Conservation (phyloP, 2,888 invertebrate species). For the Arge pagana region DNA sequence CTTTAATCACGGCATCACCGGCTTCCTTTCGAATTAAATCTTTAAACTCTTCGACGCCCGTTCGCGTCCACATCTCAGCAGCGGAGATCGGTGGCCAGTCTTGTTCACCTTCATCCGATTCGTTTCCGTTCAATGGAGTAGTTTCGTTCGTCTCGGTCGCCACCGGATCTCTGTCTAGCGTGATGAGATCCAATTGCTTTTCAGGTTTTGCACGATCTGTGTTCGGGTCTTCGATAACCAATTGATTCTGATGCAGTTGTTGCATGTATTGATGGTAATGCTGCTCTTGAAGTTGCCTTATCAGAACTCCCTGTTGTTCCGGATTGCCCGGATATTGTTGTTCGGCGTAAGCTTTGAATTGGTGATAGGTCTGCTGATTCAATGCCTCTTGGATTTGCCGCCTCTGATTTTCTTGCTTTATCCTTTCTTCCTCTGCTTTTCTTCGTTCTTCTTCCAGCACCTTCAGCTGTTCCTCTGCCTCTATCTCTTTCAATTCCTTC, state of each 20-base stretch:
- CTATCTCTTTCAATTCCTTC: slow-evolving; percentile 63
- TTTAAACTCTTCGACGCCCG: slow-evolving; percentile 88
- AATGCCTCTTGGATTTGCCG: slow-evolving; percentile 93
- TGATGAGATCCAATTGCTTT: slow-evolving; percentile 30
- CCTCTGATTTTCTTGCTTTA: slow-evolving; percentile 67
- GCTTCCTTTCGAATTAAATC: slow-evolving; percentile 78
- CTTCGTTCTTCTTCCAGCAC: slow-evolving; percentile 53
- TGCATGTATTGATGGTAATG: slow-evolving; percentile 99
- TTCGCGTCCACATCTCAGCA: slow-evolving; percentile 95
- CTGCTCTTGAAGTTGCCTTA: slow-evolving; percentile 95
- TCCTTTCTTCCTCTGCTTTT: slow-evolving; percentile 68
- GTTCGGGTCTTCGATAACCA: slow-evolving; percentile 50
- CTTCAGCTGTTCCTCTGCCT: slow-evolving; percentile 65
- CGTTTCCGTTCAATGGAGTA: slow-evolving; percentile 38
- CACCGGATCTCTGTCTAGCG: slow-evolving; percentile 32
- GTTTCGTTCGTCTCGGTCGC: slow-evolving; percentile 31
- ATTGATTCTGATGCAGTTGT: slow-evolving; percentile 70
- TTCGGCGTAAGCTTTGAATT: slow-evolving; percentile 90
- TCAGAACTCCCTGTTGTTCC: slow-evolving; percentile 90
- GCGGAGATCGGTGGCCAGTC: slow-evolving; percentile 65
- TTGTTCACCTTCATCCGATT: slow-evolving; percentile 41
- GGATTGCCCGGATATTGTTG: slow-evolving; percentile 86
- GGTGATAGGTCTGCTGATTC: slow-evolving; percentile 91
- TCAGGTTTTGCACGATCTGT: slow-evolving; percentile 34
- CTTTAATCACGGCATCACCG: slow-evolving; percentile 87